Evolutionary conservation across 2,113 vertebrate species (phyloP), one percentile per base, ranked within the genome.

Genomic region (Nerophis lumbriciformis): DNA sequence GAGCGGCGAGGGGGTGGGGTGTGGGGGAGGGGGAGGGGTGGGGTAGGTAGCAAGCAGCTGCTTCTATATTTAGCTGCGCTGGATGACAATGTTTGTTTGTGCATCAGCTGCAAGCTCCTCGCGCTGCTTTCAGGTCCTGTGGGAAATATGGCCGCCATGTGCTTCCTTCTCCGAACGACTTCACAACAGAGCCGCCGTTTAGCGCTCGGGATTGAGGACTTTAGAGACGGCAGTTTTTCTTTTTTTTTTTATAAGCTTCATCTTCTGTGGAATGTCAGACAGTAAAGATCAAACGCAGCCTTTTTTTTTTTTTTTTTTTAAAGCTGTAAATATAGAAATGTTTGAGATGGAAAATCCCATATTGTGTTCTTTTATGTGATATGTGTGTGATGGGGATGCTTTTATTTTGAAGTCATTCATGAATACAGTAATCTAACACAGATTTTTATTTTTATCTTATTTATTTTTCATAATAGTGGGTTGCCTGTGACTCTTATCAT

Each of bases 11-110:
- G 61, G 5, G 52, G 5, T 14, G 38, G 52, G 48, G 1, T 11
- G 7, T 28, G 8, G 53, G 59, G 50, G 37, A 6, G 38, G 65
- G 9, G 36, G 35, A 45, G 53, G 56, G 48, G n/a, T 48, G 15
- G 13, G 35, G 15, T 37, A 36, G 12, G 14, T 6, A 6, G 47
- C 53, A 11, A 83, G 79, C 85, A 86, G 85, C 36, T 60, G 61
- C 73, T 88, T 88, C 78, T 90, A 90, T 89, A 79, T 90, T 90
- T 89, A 90, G 87, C 68, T 48, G 71, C 72, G 71, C 60, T 62
- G 76, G 82, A 77, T 65, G 61, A 48, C 53, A 35, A 44, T 15
- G 58, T 14, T 42, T 45, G 55, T 16, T 4, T 44, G 53, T 42
- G 53, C 61, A 72, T 66, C 60, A 72, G 60, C 61, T 7, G 44